A percentile compares a stretch with the other conserved stretches of the same genome.
These are phyloP conservation scores for Pogonocherus hispidulus DNA, from an alignment of 2,888 invertebrate species.

Conservation along the genomic window DNA sequence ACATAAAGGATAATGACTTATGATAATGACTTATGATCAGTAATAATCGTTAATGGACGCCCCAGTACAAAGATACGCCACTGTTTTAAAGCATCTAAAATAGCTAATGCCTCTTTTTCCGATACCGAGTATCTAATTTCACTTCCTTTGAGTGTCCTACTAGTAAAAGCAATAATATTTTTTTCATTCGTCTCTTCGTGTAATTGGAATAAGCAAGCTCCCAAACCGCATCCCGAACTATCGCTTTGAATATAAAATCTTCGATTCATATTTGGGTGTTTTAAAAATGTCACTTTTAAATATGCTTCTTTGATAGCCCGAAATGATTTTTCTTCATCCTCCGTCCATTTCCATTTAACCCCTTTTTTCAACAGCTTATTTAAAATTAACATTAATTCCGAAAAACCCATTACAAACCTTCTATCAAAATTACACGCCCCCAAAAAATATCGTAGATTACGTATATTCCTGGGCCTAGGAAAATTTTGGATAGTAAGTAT, in stretches of 20 bases:
- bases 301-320: not conserved
- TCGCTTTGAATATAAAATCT: not conserved
- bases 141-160: constrained; percentile 6
- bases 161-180: constrained; percentile 18
- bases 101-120: constrained; percentile 14
- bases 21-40: not conserved
- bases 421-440: constrained; percentile 3
- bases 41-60: not conserved
- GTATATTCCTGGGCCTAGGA: not conserved
- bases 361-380: constrained; percentile 28
- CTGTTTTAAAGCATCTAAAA: constrained; percentile 12
- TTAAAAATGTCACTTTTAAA: not conserved
- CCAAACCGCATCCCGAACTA: constrained; percentile 13
- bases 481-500: not conserved
- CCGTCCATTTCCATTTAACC: not conserved
- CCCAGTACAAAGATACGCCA: constrained; percentile 2
- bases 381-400: not conserved
- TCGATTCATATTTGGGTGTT: constrained; percentile 28
- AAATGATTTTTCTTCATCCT: not conserved
- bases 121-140: not conserved
- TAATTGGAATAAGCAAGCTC: constrained; percentile 20
- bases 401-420: constrained; percentile 4
- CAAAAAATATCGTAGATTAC: not conserved
- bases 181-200: not conserved
- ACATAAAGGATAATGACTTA: not conserved